These are phyloP conservation scores for Oreortyx pictus DNA, from an alignment of 2,797 vertebrate genomes.

Conservation along the genomic window DNA sequence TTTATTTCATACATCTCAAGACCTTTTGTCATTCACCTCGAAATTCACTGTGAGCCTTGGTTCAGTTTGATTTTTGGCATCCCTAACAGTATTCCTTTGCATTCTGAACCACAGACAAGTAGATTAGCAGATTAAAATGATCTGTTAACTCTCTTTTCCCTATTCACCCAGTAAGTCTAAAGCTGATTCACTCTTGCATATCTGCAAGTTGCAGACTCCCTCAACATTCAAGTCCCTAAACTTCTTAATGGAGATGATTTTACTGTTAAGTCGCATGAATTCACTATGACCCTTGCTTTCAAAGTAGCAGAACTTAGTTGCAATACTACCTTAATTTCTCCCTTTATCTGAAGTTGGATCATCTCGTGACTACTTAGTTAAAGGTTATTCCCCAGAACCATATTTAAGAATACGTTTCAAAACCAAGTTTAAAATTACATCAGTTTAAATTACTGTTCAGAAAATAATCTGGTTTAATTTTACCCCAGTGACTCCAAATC, in stretches of 20 bases:
- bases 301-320: neutral
- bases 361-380: neutral
- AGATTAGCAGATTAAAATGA: neutral
- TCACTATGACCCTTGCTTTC: neutral
- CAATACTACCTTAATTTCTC: neutral
- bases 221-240: neutral
- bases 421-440: neutral
- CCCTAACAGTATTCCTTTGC: neutral
- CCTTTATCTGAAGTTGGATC: neutral
- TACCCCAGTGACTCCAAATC: neutral
- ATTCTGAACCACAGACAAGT: neutral
- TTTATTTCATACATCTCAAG: neutral
- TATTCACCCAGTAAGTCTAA: neutral
- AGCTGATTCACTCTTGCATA: neutral
- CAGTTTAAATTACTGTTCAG: neutral
- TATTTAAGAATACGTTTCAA: neutral
- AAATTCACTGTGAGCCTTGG: neutral
- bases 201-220: neutral
- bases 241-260: neutral
- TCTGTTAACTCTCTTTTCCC: neutral
- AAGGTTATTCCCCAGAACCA: neutral
- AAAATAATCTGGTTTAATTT: neutral
- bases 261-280: neutral
- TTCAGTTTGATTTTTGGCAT: neutral
- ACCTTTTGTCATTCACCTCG: neutral